These are phyloP conservation scores for Acanthochromis polyacanthus DNA, from an alignment of 2,113 vertebrate species.

Conservation along the genomic window DNA sequence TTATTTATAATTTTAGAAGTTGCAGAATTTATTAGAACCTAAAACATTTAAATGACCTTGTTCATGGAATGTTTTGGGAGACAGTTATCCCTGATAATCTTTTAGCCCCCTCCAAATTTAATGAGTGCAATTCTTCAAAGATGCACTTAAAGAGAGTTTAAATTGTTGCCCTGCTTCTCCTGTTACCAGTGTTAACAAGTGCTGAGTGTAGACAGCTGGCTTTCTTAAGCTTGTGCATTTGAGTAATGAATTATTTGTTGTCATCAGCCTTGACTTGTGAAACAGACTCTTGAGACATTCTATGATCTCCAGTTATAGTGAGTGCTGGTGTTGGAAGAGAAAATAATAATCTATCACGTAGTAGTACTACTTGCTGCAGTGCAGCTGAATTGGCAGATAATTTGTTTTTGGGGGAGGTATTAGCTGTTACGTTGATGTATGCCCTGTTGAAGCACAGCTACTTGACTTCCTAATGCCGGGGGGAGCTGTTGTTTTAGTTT, in stretches of 20 bases:
- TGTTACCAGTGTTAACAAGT: constrained; percentile 76
- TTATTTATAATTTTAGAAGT: constrained; percentile 79
- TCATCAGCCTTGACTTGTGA: constrained; percentile 83
- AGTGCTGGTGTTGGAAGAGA: constrained; percentile 59
- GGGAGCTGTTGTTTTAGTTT: constrained; percentile 21
- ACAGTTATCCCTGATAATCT: constrained; percentile 33
- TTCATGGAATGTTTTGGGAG: constrained; percentile 63
- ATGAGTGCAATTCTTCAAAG: constrained; percentile 59
- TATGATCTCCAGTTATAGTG: constrained; percentile 56
- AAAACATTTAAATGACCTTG: constrained; percentile 52
- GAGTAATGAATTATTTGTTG: constrained; percentile 68
- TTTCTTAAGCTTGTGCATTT: constrained; percentile 64
- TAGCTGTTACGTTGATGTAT: constrained; percentile 82
- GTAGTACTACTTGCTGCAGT: constrained; percentile 83
- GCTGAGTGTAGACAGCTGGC: constrained; percentile 61
- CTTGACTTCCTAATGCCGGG: constrained; percentile 60
- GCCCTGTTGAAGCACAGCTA: constrained; percentile 76
- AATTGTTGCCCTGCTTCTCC: constrained; percentile 56
- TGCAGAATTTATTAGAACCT: constrained; percentile 55
- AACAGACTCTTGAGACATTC: constrained; percentile 68
- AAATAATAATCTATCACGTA: constrained; percentile 75
- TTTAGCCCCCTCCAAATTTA: constrained; percentile 59
- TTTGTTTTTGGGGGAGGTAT: constrained; percentile 63
- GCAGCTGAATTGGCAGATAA: constrained; percentile 80
- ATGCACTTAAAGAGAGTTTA: constrained; percentile 63